Base-by-base conservation (phyloP, 2,113 vertebrate species). In the Triplophysa dalaica region DNA sequence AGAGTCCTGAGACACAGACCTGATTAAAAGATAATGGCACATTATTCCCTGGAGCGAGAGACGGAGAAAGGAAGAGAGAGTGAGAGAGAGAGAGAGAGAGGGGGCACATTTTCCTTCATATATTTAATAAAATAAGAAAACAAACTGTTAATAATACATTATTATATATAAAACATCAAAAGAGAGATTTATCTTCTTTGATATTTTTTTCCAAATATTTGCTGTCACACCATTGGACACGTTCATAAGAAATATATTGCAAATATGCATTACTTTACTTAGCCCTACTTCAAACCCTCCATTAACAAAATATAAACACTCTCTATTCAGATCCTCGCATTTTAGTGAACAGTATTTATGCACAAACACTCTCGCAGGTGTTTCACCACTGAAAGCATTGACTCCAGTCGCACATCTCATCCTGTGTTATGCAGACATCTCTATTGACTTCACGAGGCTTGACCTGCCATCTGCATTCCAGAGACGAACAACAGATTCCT, bases 11-110 rank as follows among this genome's bases (percentile, higher is more conserved):
- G 82, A 87, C 82, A 85, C 63, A 72, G 56, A 48, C 82, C 70
- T 85, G 86, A 88, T 90, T 84, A 87, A 90, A 89, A 88, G 87
- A 85, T 83, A 82, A 91, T 87, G 84, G 87, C 68, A 85, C 79
- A 81, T 79, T 24, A 26, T 83, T 86, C 41, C 78, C 38, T 66
- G 70, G 81, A 50, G 82, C 82, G 76, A 26, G 60, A n/a, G 58
- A 64, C 58, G 50, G 66, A 81, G 16, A 67, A 73, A 48, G 72
- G 70, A 6, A 33, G 50, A 29, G n/a, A n/a, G n/a, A n/a, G n/a
- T n/a, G n/a, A n/a, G n/a, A n/a, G n/a, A n/a, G 79, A 22, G 65
- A 52, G 33, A 29, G 70, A 50, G 24, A 48, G 73, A 50, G 26
- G 26, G 0, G 69, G 75, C 6, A 6, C 5, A 38, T 8, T 38